Evolutionary conservation across 2,113 vertebrate species (phyloP), one percentile per base, ranked within the genome.

Genomic region (Plotosus lineatus): DNA sequence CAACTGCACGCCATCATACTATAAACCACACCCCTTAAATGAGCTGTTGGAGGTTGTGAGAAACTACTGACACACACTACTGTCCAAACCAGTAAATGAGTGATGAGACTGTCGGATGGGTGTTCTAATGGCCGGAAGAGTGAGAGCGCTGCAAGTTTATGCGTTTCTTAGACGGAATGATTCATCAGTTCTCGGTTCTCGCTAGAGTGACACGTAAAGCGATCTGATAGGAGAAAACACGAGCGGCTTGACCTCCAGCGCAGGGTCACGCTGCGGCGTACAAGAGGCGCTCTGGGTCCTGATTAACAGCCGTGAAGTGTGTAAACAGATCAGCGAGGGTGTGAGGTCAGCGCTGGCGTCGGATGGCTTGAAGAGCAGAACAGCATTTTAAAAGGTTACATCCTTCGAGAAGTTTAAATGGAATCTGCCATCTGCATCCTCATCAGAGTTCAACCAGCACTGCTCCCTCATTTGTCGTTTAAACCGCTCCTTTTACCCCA

Each of bases 151-250:
- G 74, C 26, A 26, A 14, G 53, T 76, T 61, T 58, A 58, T 60
- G 55, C 19, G 69, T 65, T 23, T 80, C 82, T 84, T 72, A 78
- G 63, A 75, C 21, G 31, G 17, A 83, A 71, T 89, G 83, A 88
- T 86, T 90, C 85, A 83, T 85, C 74, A 77, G 86, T 84, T 42
- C 48, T 65, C 68, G 0, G 44, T 31, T n/a, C n/a, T 51, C 50
- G 9, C 31, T 26, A 31, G 51, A 48, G 23, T 58, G n/a, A n/a
- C 55, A 60, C 23, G 85, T 90, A 90, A 91, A 92, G 65, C 75
- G 89, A 92, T 91, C 88, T 85, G 81, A 88, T 87, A 88, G 53
- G 44, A 85, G 83, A 77, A 88, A 88, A 86, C 86, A 78, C 86
- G 84, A 91, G 85, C 82, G 81, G 80, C 19, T 82, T 86, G 85